Conservation (phyloP, 2,797 vertebrate species). For the Acanthornis magna region DNA sequence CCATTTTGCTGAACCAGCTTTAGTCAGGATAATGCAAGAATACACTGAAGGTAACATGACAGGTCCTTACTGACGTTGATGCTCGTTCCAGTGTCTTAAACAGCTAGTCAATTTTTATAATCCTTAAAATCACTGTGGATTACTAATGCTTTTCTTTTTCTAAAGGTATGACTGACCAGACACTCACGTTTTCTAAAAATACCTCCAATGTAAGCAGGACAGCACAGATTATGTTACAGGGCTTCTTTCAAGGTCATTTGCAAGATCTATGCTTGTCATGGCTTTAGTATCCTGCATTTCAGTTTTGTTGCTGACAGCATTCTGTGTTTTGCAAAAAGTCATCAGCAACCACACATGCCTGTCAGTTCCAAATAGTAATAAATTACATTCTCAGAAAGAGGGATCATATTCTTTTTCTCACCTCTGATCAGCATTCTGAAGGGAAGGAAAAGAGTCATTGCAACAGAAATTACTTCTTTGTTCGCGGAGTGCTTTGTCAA, state of each 20-base stretch:
- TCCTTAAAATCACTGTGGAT: constrained; percentile 24
- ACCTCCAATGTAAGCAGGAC: neutral
- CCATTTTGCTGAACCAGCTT: neutral
- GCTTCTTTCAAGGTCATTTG: constrained; percentile 3
- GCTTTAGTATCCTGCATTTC: neutral
- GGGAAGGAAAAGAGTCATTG: neutral
- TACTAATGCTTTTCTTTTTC: constrained; percentile 2
- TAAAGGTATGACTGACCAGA: neutral
- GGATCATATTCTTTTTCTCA: neutral
- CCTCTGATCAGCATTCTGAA: neutral
- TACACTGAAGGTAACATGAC: fast-evolving
- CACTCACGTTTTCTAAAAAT: neutral
- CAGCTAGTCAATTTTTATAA: neutral
- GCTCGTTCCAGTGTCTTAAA: neutral
- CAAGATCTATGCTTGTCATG: neutral
- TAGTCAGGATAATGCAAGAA: neutral
- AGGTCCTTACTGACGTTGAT: neutral
- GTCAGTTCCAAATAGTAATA: neutral
- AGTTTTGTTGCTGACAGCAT: neutral
- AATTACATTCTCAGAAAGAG: neutral
- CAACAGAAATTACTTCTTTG: neutral
- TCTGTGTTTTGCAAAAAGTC: neutral
- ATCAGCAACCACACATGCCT: neutral
- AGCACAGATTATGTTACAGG: neutral
- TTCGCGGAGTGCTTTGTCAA: neutral